Evolutionary conservation across 2,888 invertebrate genomes (phyloP).

Genomic region (Spialia ferax): DNA sequence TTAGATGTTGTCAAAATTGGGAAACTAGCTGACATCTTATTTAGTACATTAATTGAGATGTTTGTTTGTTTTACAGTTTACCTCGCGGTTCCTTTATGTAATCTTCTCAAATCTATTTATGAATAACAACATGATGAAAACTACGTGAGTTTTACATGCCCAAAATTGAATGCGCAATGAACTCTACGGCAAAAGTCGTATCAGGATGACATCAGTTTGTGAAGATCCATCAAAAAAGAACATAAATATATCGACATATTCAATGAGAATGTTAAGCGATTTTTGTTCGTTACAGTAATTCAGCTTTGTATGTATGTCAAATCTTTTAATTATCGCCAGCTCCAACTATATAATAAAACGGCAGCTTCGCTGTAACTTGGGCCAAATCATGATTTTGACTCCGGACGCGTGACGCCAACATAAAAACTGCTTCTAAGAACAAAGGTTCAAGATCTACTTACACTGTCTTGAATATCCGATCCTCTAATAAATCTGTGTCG

Average conservation of each 20-base stretch:
- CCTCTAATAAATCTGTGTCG: conserved; percentile 52
- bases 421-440: conserved; percentile 75
- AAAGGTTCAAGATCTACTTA: conserved; percentile 81
- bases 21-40: conserved; percentile 2
- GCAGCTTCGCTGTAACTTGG: conserved; percentile 47
- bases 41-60: neutral
- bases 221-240: too few species aligned
- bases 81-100: too few species aligned
- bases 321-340: neutral
- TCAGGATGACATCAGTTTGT: too few species aligned
- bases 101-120: too few species aligned
- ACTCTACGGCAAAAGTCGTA: too few species aligned
- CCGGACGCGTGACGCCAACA: conserved; percentile 75
- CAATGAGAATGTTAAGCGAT: too few species aligned
- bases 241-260: too few species aligned
- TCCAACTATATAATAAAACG: neutral
- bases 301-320: neutral
- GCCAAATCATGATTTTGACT: conserved; percentile 67
- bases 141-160: too few species aligned
- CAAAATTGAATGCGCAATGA: too few species aligned
- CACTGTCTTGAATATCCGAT: conserved; percentile 61
- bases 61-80: too few species aligned
- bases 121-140: too few species aligned
- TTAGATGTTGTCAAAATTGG: conserved; percentile 14
- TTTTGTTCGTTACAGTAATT: neutral